Percentiles rank a stretch among this genome's conserved stretches.
Evolutionary conservation across 2,888 invertebrate genomes (phyloP).

Genomic region (Stratiomys singularior): DNA sequence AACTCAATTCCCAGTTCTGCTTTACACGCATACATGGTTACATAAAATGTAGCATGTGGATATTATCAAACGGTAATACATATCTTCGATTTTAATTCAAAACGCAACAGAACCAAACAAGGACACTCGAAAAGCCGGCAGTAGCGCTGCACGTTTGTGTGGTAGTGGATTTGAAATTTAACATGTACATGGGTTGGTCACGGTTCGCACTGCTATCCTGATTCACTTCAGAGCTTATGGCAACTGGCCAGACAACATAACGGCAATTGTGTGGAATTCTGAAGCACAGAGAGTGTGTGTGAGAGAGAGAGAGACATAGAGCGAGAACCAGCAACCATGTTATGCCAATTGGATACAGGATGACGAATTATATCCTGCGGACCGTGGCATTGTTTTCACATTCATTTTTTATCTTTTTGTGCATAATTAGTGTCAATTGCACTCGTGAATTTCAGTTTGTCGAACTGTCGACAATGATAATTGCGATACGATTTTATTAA

Average conservation of each 20-base stretch:
- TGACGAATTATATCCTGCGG: slow-evolving; percentile 6
- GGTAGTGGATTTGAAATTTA: neutral
- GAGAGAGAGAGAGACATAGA: neutral
- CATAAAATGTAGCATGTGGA: no score
- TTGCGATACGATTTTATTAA: no score
- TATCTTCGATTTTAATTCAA: no score
- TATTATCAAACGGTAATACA: no score
- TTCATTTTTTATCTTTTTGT: slow-evolving; percentile 12
- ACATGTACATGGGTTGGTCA: neutral
- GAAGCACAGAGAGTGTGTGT: neutral
- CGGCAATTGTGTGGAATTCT: neutral
- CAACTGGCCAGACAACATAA: neutral
- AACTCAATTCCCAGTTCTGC: neutral
- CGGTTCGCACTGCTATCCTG: neutral
- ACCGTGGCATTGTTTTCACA: slow-evolving; percentile 3
- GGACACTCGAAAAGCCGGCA: no score
- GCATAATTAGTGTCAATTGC: slow-evolving; percentile 38
- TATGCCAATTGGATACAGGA: slow-evolving; percentile 1
- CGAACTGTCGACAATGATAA: neutral
- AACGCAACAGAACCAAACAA: no score
- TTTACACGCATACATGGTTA: neutral
- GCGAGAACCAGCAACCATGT: neutral
- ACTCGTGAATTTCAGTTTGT: slow-evolving; percentile 28
- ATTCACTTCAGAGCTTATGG: neutral
- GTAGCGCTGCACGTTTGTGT: neutral